A percentile compares a stretch with the other conserved stretches of the same genome.
phyloP scores from a whole-genome alignment of 35 echinoderm and acorn worm genomes.

The Amphiura filiformis region DNA sequence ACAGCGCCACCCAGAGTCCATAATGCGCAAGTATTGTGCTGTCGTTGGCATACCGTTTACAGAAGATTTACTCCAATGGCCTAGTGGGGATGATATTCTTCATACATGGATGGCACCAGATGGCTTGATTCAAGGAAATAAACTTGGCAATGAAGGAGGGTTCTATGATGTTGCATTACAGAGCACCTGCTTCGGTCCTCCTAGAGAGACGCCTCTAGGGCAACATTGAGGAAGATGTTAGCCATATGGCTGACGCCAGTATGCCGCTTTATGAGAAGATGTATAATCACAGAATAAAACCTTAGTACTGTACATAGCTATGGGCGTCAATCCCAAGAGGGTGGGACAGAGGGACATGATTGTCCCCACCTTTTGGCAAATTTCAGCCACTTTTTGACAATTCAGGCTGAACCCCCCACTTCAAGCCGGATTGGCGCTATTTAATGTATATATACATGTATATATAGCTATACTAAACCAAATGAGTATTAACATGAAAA shows the following conservation, averaged over 20 bases:
- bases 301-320: no score
- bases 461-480: no score
- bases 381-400: no score
- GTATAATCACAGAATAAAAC: slow-evolving; percentile 53
- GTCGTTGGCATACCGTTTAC: slow-evolving; percentile 45
- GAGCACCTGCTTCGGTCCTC: slow-evolving; percentile 18
- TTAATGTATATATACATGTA: no score
- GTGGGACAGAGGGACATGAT: no score
- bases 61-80: slow-evolving; percentile 32
- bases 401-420: no score
- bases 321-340: no score
- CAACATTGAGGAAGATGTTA: slow-evolving; percentile 34
- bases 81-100: slow-evolving; percentile 9
- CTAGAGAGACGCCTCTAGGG: not conserved
- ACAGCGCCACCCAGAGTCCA: slow-evolving; percentile 36
- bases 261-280: slow-evolving; percentile 35
- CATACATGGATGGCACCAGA: slow-evolving; percentile 36
- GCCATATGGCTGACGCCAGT: not conserved
- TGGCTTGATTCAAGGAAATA: not conserved
- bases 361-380: no score
- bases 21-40: slow-evolving; percentile 42
- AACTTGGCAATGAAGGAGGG: not conserved
- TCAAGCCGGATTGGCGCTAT: no score
- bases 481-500: no score
- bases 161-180: slow-evolving; percentile 52